Evolutionary conservation across 2,797 vertebrate species (phyloP).

Genomic region (Acanthiza pusilla): DNA sequence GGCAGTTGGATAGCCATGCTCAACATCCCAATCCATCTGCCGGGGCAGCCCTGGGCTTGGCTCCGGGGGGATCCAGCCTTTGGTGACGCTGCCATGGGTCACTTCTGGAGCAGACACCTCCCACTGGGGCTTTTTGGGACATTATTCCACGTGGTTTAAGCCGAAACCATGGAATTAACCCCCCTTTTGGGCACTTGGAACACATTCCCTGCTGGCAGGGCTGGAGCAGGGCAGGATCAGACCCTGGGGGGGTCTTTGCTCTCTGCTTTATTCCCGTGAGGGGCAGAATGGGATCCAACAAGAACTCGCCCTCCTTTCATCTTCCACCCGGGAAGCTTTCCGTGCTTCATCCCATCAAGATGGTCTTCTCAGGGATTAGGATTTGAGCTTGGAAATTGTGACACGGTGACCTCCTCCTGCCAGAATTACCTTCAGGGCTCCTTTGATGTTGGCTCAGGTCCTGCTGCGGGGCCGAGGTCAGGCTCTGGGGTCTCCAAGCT

Average conservation of each 20-base stretch:
- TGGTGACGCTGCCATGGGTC: background rate
- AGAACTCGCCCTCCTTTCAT: background rate
- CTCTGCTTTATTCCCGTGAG: background rate
- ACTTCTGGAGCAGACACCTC: background rate
- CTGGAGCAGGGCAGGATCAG: background rate
- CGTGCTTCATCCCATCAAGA: background rate
- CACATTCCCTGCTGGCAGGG: fast-evolving
- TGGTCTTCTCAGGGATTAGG: background rate
- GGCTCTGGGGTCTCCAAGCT: background rate
- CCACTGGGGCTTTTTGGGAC: background rate
- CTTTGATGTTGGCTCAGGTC: slow-evolving; percentile 9
- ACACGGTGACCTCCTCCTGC: background rate
- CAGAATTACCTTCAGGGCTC: background rate
- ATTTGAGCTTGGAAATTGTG: background rate
- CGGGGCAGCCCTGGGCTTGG: background rate
- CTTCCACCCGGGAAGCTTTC: fast-evolving
- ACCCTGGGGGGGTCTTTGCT: background rate
- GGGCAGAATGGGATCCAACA: background rate
- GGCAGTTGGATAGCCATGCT: fast-evolving
- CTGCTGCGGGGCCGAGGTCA: background rate
- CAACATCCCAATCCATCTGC: background rate
- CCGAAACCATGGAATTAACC: background rate
- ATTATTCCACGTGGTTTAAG: background rate
- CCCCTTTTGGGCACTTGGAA: background rate
- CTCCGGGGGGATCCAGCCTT: background rate